Conservation (phyloP, 1,140 invertebrate species). For the Zaprionus nigranus region DNA sequence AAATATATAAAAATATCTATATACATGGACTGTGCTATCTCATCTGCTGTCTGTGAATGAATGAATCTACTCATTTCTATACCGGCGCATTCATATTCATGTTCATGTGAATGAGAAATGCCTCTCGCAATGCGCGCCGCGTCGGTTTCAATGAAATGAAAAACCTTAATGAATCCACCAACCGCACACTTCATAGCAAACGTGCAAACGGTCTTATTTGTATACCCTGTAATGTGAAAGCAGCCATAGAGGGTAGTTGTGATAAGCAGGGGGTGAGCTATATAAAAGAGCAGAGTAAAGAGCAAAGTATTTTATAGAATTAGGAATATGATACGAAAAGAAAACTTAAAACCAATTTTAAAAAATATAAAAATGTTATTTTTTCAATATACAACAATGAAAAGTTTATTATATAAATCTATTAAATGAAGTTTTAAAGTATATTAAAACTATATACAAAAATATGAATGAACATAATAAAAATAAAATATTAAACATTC, state of each 20-base stretch:
- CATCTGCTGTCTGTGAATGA: not conserved
- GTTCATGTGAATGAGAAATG: conserved; percentile 48
- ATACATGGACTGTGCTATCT: conserved; percentile 9
- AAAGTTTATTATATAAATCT: no score
- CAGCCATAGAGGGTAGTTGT: not conserved
- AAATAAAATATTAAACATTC: no score
- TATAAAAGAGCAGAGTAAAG: no score
- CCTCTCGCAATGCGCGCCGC: conserved; percentile 39
- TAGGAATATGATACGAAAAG: no score
- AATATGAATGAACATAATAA: no score
- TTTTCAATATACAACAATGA: no score
- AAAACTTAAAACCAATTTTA: no score
- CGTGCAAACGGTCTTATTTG: conserved; percentile 24
- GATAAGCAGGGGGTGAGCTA: no score
- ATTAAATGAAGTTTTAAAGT: no score
- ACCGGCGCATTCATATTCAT: conserved; percentile 40
- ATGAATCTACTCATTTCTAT: conserved; percentile 43
- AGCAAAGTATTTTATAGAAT: no score
- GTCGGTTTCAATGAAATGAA: conserved; percentile 61
- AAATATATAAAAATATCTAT: conserved; percentile 26
- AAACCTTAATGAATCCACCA: conserved; percentile 63
- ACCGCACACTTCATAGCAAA: conserved; percentile 21
- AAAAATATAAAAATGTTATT: no score
- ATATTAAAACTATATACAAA: no score
- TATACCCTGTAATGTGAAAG: conserved; percentile 12